Base-by-base conservation (phyloP, 2,113 vertebrate genomes). In the Gavialis gangeticus region DNA sequence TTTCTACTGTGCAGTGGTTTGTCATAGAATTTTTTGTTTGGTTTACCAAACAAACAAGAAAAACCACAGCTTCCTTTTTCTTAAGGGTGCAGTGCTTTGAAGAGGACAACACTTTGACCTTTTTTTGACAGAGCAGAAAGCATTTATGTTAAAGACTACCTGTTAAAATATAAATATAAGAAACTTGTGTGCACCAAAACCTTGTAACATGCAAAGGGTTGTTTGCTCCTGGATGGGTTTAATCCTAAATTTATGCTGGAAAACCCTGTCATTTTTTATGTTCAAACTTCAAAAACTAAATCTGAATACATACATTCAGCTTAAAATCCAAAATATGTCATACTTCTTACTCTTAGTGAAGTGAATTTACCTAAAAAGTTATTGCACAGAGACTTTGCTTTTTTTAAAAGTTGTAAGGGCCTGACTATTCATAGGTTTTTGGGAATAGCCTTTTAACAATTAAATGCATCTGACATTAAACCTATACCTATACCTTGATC, bases 51-150 rank as follows among this genome's bases (percentile, higher is more conserved):
- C 59, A 11, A 37, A 80, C 86, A 85, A 91, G 54, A 79, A 76
- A 95, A 96, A 75, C 84, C 93, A 64, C 56, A 92, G 22, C 21
- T 96, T 97, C 91, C 78, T 81, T 94, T 85, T 92, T 94, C 59
- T 87, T 12, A 88, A 75, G 63, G 37, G 18, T 73, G 15, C 87
- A n/a, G 7, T 24, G 5, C 19, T 94, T 91, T 2, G 25, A 88
- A 76, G 63, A 10, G 10, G 54, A 77, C 46, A 17, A 62, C n/a
- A 81, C 76, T 75, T 63, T 84, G 54, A 22, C 21, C 67, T 94
- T 92, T 87, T 87, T 4, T 66, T 78, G 19, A 37, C 1, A 57
- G 67, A 30, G 8, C 1, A 19, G 37, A 19, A 83, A 56, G 25
- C 83, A 66, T 85, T 76, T 12, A 12, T 64, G 9, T 73, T 60